phyloP scores from a whole-genome alignment of 2,888 invertebrate genomes.

The Eilema sororculum region DNA sequence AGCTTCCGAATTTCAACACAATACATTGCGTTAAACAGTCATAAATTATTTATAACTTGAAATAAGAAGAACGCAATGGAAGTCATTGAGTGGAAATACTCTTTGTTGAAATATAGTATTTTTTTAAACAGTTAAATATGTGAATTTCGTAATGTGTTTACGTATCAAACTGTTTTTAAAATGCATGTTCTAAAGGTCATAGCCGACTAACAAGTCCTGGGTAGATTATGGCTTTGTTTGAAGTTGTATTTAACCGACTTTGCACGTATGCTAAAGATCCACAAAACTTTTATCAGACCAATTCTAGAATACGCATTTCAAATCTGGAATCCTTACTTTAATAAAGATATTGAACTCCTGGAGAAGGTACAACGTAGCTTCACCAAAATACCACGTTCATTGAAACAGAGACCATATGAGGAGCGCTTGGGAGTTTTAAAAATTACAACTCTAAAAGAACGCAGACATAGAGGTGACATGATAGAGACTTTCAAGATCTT shows the following conservation, averaged over 20 bases:
- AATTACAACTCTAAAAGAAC: no score
- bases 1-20: constrained; percentile 19
- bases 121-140: neutral
- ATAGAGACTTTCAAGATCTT: no score
- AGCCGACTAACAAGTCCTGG: neutral
- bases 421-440: no score
- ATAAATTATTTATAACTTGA: neutral
- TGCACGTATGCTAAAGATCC: no score
- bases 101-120: neutral
- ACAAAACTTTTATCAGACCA: no score
- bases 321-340: no score
- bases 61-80: neutral
- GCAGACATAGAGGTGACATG: no score
- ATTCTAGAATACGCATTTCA: no score
- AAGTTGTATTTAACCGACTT: neutral
- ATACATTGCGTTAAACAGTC: constrained; percentile 14
- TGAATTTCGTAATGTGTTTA: neutral
- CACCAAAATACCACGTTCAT: no score
- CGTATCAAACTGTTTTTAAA: neutral
- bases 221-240: neutral
- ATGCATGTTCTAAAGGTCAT: neutral
- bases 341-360: no score
- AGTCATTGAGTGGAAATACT: neutral
- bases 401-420: no score
- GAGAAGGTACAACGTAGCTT: no score